Percentiles rank a stretch among this genome's conserved stretches.
Evolutionary conservation across 2,797 vertebrate species (phyloP).

Genomic region (Poecilia velifera): DNA sequence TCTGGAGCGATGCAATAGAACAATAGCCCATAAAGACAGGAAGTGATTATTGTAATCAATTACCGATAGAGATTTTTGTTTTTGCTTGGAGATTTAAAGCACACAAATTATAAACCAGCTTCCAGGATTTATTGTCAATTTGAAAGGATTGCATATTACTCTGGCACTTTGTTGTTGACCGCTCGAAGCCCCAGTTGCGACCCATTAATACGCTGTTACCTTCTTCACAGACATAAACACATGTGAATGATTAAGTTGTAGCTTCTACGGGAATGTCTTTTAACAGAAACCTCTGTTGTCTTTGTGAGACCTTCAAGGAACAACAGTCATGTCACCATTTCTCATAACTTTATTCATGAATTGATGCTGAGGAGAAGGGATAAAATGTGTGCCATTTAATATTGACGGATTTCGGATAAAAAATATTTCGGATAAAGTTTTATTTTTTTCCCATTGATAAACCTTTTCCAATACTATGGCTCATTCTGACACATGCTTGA

Average conservation of each 20-base stretch:
- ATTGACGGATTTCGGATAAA: neutral
- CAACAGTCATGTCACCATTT: neutral
- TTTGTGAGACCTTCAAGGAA: neutral
- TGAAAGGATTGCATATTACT: neutral
- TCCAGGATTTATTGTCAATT: neutral
- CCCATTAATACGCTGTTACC: neutral
- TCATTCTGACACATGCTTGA: neutral
- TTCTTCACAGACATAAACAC: neutral
- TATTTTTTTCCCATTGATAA: neutral
- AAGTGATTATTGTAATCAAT: neutral
- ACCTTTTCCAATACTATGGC: neutral
- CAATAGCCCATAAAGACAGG: constrained; percentile 9
- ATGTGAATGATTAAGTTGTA: neutral
- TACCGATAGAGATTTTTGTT: neutral
- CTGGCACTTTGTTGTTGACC: neutral
- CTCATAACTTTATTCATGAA: neutral
- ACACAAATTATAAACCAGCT: neutral
- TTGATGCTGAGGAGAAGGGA: neutral
- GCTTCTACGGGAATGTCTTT: neutral
- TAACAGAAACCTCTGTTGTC: neutral
- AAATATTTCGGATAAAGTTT: neutral
- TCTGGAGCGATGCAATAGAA: constrained; percentile 37
- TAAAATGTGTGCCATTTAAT: neutral
- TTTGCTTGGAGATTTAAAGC: neutral
- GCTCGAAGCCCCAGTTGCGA: neutral